Percentiles rank a stretch among this genome's conserved stretches.
These are phyloP conservation scores for Achlya flavicornis DNA, from an alignment of 2,888 invertebrate genomes.

Conservation along the genomic window DNA sequence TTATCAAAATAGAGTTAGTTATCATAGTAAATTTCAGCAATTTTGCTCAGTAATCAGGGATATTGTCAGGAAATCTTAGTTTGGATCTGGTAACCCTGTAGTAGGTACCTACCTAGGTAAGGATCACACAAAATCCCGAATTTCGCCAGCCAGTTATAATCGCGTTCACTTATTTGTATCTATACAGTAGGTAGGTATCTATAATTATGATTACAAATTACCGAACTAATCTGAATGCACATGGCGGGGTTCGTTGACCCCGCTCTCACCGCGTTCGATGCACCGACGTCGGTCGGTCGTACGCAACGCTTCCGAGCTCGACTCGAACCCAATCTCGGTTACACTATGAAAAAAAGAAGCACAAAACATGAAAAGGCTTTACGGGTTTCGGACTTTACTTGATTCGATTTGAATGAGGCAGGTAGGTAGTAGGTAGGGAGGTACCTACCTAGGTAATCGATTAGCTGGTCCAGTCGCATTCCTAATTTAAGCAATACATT, in stretches of 20 bases:
- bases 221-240: constrained; percentile 70
- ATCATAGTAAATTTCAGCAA: too few species aligned
- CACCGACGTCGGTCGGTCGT: constrained; percentile 58
- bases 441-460: too few species aligned
- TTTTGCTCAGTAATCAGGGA: too few species aligned
- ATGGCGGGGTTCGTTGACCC: constrained; percentile 75
- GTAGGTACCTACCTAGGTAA: too few species aligned
- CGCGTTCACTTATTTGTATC: not conserved
- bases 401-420: not conserved
- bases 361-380: constrained; percentile 10
- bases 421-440: too few species aligned
- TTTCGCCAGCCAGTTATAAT: not conserved
- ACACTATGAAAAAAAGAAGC: constrained; percentile 38
- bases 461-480: not conserved
- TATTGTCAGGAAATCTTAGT: too few species aligned
- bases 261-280: constrained; percentile 82
- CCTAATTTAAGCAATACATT: not conserved
- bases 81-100: too few species aligned
- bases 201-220: constrained; percentile 55
- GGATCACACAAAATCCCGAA: too few species aligned
- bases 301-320: constrained; percentile 36
- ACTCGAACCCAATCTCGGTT: constrained; percentile 29
- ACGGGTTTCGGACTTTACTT: not conserved
- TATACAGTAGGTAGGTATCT: too few species aligned
- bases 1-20: too few species aligned